Evolutionary conservation across 2,113 vertebrate species (phyloP).

Genomic region (Cavia porcellus): DNA sequence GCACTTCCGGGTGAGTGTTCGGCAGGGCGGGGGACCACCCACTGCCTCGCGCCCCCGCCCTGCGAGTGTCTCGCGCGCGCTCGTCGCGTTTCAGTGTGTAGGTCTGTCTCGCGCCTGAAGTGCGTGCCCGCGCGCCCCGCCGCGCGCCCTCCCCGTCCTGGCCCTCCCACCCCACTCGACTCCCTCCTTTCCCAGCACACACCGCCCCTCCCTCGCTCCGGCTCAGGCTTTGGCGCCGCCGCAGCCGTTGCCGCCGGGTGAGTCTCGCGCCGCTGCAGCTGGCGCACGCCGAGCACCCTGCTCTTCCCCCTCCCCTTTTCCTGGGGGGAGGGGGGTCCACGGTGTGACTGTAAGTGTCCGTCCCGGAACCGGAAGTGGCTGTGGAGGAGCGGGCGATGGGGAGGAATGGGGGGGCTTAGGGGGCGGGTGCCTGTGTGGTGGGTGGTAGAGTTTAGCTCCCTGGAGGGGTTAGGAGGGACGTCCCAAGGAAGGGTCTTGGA

Average conservation of each 20-base stretch:
- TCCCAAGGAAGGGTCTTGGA: constrained; percentile 67
- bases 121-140: constrained; percentile 65
- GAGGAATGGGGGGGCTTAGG: constrained; percentile 81
- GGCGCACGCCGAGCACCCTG: constrained; percentile 65
- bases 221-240: constrained; percentile 72
- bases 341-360: constrained; percentile 74
- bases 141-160: background rate
- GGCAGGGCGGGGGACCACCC: constrained; percentile 73
- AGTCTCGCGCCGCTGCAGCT: constrained; percentile 71
- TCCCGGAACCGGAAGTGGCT: constrained; percentile 85
- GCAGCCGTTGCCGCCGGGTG: constrained; percentile 78
- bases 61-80: constrained; percentile 73
- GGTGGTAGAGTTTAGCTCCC: constrained; percentile 83
- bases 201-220: constrained; percentile 73
- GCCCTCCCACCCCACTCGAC: constrained; percentile 39
- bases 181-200: constrained; percentile 67
- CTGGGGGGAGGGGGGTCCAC: constrained; percentile 21
- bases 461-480: constrained; percentile 68
- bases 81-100: constrained; percentile 71
- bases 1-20: constrained; percentile 85
- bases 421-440: constrained; percentile 82
- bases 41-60: constrained; percentile 79
- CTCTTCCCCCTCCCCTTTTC: constrained; percentile 69
- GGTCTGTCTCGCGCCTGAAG: constrained; percentile 71
- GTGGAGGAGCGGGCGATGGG: constrained; percentile 79